Conservation (phyloP, 2,797 vertebrate species). For the Sylvilagus floridanus region DNA sequence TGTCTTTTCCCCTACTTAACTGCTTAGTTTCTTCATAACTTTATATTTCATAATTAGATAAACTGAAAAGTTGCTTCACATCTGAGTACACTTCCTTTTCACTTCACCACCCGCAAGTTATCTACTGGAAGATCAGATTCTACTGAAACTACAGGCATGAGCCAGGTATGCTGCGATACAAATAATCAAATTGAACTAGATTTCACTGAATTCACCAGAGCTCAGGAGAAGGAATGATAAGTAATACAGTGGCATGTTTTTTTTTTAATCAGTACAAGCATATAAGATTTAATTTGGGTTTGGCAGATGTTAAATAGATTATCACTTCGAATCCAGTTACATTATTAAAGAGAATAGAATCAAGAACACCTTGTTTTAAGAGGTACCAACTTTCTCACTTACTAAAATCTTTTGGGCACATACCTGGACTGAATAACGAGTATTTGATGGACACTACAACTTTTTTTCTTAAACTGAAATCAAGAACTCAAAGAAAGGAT, state of each 20-base stretch:
- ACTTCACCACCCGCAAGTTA: constrained; percentile 72
- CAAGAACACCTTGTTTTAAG: constrained; percentile 7
- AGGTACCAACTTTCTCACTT: not conserved
- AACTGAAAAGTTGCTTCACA: constrained; percentile 76
- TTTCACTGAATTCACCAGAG: constrained; percentile 60
- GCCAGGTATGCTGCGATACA: constrained; percentile 52
- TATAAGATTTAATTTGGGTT: constrained; percentile 59
- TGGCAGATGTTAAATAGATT: constrained; percentile 44
- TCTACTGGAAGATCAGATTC: constrained; percentile 76
- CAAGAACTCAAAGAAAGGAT: constrained; percentile 48
- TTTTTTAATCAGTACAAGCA: constrained; percentile 14
- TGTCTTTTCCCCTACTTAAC: not conserved
- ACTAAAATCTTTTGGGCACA: not conserved
- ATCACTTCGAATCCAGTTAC: not conserved
- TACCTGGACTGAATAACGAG: not conserved
- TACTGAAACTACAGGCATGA: constrained; percentile 50
- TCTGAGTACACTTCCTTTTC: constrained; percentile 76
- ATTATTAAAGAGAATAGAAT: constrained; percentile 5
- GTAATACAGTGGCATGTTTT: constrained; percentile 5
- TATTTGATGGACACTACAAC: not conserved
- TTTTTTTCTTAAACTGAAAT: not conserved
- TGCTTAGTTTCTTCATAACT: constrained; percentile 75
- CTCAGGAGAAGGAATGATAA: constrained; percentile 44
- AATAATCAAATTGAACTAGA: constrained; percentile 15
- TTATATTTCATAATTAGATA: constrained; percentile 78